These are phyloP conservation scores for Sorex fumeus DNA, from an alignment of 2,113 vertebrate species.

Conservation along the genomic window DNA sequence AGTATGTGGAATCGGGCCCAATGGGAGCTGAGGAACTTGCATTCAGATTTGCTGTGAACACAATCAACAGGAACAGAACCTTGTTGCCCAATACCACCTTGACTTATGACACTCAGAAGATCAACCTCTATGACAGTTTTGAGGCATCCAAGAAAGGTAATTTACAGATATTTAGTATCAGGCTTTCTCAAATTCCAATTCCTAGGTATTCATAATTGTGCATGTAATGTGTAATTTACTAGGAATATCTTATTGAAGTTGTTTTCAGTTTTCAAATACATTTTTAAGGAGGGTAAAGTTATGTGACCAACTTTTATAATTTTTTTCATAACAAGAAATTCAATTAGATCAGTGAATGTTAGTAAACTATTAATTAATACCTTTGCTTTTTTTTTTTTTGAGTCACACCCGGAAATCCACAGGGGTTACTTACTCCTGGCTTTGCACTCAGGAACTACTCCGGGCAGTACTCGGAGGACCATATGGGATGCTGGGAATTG, in stretches of 20 bases:
- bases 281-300: slow-evolving; percentile 31
- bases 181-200: slow-evolving; percentile 34
- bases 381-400: neutral
- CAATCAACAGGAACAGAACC: slow-evolving; percentile 99
- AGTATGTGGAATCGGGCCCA: slow-evolving; percentile 97
- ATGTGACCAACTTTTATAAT: neutral
- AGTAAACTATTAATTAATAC: neutral
- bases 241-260: neutral
- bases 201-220: neutral
- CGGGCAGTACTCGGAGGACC: no score
- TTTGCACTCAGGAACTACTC: no score
- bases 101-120: slow-evolving; percentile 99
- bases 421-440: no score
- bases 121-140: slow-evolving; percentile 99
- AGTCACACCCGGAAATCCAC: no score
- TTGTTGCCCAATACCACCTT: slow-evolving; percentile 98
- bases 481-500: no score
- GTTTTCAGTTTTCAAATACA: neutral
- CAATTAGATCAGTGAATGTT: neutral
- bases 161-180: slow-evolving; percentile 45
- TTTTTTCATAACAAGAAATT: neutral
- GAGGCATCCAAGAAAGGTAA: slow-evolving; percentile 99
- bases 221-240: neutral
- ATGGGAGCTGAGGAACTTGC: slow-evolving; percentile 99
- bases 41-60: slow-evolving; percentile 99